Percentiles rank a stretch among this genome's conserved stretches.
Conservation (phyloP, 2,113 vertebrate species). For the Rattus rattus region DNA sequence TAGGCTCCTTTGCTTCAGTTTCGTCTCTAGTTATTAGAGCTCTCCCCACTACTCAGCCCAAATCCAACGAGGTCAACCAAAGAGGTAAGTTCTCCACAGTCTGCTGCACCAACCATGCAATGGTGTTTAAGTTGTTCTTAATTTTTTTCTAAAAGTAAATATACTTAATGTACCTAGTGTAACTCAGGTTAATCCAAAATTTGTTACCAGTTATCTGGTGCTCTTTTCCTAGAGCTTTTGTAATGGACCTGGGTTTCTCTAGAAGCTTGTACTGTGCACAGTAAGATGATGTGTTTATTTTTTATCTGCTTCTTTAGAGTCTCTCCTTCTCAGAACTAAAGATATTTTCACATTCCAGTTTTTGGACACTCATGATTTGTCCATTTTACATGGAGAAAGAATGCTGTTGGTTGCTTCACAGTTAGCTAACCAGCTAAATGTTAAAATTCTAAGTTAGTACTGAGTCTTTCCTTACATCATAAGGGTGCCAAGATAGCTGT, state of each 20-base stretch:
- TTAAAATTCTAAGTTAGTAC: constrained; percentile 39
- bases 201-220: background rate
- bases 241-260: background rate
- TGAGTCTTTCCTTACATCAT: constrained; percentile 20
- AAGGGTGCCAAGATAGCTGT: background rate
- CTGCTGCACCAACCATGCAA: background rate
- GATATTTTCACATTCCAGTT: background rate
- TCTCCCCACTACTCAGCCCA: background rate
- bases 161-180: background rate
- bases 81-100: background rate
- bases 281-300: background rate
- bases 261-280: background rate
- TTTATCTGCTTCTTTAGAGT: background rate
- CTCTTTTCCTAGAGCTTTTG: background rate
- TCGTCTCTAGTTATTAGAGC: background rate
- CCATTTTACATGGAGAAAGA: background rate
- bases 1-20: background rate
- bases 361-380: background rate
- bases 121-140: background rate
- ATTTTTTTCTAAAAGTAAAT: background rate
- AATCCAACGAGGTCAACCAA: background rate
- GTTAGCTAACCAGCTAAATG: background rate
- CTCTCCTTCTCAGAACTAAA: background rate
- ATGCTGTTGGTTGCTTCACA: background rate
- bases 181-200: background rate